A percentile compares a stretch with the other conserved stretches of the same genome.
phyloP scores from a whole-genome alignment of 1,140 invertebrate species.

The Pseudachorutes palmiensis region DNA sequence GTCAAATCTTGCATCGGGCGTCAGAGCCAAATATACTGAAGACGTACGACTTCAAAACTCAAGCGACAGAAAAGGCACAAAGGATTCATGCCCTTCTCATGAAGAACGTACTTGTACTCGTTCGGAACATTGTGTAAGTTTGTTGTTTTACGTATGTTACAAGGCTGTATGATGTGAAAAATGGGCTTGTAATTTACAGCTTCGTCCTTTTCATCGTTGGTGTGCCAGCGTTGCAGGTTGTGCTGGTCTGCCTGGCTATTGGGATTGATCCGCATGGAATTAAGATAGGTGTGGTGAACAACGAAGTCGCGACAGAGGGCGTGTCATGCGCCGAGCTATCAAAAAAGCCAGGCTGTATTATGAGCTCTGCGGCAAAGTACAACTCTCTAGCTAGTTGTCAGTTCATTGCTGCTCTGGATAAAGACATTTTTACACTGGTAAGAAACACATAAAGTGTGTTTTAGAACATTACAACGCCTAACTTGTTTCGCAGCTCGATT shows the following conservation, averaged over 20 bases:
- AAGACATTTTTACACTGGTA: constrained; percentile 19
- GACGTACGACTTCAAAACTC: not conserved
- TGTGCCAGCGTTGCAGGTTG: constrained; percentile 52
- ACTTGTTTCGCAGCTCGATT: constrained; percentile 54
- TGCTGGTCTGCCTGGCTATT: constrained; percentile 58
- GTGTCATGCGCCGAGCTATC: not conserved
- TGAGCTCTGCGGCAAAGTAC: constrained; percentile 4
- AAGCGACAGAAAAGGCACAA: constrained; percentile 12
- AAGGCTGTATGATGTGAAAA: too few species aligned
- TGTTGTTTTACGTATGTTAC: too few species aligned
- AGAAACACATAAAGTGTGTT: too few species aligned
- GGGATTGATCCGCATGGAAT: constrained; percentile 79
- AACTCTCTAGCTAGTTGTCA: constrained; percentile 52
- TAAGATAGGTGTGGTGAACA: constrained; percentile 73
- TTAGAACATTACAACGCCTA: not conserved
- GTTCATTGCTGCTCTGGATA: constrained; percentile 57
- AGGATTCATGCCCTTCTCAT: constrained; percentile 25
- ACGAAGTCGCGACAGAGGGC: constrained; percentile 51
- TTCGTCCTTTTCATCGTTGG: constrained; percentile 86
- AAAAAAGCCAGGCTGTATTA: constrained; percentile 17
- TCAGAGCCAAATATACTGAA: not conserved
- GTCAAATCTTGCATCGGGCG: constrained; percentile 17
- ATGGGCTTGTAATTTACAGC: constrained; percentile 51
- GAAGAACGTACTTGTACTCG: constrained; percentile 28
- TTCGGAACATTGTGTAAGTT: constrained; percentile 24